A percentile compares a stretch with the other conserved stretches of the same genome.
Conservation (phyloP, 2,888 invertebrate genomes). For the Dorcus hopei region DNA sequence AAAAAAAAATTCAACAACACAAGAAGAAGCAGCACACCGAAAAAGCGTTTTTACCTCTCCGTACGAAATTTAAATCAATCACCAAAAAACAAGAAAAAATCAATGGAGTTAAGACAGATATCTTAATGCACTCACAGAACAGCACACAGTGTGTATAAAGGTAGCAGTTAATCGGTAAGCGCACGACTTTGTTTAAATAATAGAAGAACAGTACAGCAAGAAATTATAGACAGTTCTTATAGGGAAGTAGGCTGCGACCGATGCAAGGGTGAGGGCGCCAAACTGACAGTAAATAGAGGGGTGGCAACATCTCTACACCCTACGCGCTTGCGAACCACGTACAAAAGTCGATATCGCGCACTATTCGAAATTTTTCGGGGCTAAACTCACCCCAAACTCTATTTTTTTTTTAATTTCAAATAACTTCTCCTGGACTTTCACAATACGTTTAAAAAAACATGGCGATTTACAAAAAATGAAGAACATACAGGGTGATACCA, state of each 20-base stretch:
- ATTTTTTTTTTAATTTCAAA: not conserved
- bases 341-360: constrained; percentile 31
- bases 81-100: constrained; percentile 28
- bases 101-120: constrained; percentile 27
- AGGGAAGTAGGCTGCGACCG: constrained; percentile 31
- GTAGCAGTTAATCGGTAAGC: constrained; percentile 21
- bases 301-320: constrained; percentile 28
- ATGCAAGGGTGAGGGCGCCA: constrained; percentile 31
- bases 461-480: too few species aligned
- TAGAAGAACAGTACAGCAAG: constrained; percentile 27
- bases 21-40: not conserved
- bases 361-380: constrained; percentile 21
- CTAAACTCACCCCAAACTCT: constrained; percentile 60
- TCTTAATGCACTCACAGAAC: constrained; percentile 24
- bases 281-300: constrained; percentile 33
- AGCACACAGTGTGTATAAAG: constrained; percentile 21
- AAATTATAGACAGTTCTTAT: constrained; percentile 29
- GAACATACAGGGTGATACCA: not conserved
- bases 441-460: too few species aligned
- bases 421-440: too few species aligned
- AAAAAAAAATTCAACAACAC: not conserved
- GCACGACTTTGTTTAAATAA: constrained; percentile 21
- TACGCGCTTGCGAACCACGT: constrained; percentile 25
- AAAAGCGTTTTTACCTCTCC: constrained; percentile 23
- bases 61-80: constrained; percentile 25